A percentile compares a stretch with the other conserved stretches of the same genome.
Conservation (phyloP, 2,797 vertebrate genomes). For the Alauda arvensis region DNA sequence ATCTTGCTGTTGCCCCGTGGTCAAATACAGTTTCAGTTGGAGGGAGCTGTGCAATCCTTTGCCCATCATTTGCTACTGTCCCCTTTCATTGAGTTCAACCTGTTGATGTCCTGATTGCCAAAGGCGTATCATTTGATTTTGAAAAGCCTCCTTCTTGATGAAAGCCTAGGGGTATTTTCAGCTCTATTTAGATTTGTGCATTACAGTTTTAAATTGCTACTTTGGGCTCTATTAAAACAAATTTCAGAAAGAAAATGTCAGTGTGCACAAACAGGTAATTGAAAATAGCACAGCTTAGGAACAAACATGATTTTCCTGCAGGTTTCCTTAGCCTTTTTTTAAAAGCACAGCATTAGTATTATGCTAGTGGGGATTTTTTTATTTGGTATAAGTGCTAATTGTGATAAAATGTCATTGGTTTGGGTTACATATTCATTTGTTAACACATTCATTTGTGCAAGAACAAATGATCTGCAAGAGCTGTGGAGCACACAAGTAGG, state of each 20-base stretch:
- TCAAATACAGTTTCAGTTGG: background rate
- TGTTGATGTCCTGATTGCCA: conserved; percentile 14
- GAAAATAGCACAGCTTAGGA: conserved; percentile 27
- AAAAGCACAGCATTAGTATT: background rate
- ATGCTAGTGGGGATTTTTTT: background rate
- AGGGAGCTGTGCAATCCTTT: background rate
- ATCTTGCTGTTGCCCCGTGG: background rate
- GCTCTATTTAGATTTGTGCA: conserved; percentile 38
- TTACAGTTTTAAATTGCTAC: conserved; percentile 43
- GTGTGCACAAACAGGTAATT: conserved; percentile 30
- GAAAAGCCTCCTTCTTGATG: background rate
- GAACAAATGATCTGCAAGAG: conserved; percentile 5
- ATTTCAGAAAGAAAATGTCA: conserved; percentile 45
- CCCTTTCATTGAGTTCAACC: background rate
- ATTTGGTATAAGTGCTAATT: conserved; percentile 3
- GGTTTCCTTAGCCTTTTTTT: conserved; percentile 29
- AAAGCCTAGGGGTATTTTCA: background rate
- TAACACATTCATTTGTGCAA: conserved; percentile 4
- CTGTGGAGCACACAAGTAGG: background rate
- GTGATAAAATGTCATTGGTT: background rate
- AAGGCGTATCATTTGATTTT: conserved; percentile 22
- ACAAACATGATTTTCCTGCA: background rate
- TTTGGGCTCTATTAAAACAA: conserved; percentile 44
- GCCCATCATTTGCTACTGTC: background rate
- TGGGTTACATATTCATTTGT: background rate